Conservation (phyloP, 2,797 vertebrate species). For the Propithecus perrieri region DNA sequence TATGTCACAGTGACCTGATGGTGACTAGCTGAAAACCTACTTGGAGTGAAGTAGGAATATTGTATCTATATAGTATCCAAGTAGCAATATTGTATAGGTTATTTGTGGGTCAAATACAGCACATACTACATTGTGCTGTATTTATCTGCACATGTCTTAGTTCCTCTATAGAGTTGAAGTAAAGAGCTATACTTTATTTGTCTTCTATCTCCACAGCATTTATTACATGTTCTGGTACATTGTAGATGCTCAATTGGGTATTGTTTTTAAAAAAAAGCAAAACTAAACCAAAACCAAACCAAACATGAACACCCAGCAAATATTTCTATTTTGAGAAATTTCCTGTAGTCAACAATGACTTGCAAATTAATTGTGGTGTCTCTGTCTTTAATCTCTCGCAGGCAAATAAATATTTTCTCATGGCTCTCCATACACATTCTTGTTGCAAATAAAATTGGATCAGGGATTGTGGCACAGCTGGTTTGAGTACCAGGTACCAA, state of each 20-base stretch:
- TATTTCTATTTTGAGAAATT: conserved; percentile 36
- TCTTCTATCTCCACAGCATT: not conserved
- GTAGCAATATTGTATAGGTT: not conserved
- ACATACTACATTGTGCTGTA: not conserved
- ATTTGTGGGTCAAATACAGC: not conserved
- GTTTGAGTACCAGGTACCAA: conserved; percentile 37
- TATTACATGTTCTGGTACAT: not conserved
- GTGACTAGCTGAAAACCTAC: not conserved
- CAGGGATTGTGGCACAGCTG: not conserved
- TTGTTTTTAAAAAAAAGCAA: conserved; percentile 11
- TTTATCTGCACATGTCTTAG: not conserved
- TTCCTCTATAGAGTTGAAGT: not conserved
- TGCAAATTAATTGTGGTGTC: not conserved
- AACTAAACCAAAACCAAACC: not conserved
- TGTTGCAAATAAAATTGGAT: conserved; percentile 30
- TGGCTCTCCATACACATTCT: not conserved
- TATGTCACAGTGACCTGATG: not conserved
- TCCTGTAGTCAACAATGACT: not conserved
- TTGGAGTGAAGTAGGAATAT: not conserved
- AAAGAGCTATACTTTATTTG: not conserved
- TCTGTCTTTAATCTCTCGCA: not conserved
- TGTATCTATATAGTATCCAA: not conserved
- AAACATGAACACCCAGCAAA: not conserved
- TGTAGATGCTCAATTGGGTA: not conserved
- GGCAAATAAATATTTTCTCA: not conserved